These are phyloP conservation scores for Meandrina meandrites DNA, from an alignment of 92 coral and sea anemone species.

Conservation along the genomic window DNA sequence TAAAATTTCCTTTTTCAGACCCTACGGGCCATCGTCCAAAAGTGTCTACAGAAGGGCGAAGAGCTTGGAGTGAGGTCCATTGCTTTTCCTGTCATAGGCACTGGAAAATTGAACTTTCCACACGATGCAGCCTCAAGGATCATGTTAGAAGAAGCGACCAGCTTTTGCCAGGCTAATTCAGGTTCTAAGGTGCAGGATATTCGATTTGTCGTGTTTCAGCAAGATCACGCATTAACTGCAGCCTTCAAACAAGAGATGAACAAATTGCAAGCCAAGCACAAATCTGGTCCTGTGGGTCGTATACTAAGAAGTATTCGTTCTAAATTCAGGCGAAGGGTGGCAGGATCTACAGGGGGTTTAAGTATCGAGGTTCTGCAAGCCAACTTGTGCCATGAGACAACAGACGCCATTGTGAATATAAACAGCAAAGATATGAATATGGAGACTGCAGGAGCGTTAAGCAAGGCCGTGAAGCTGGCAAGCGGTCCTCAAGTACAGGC, in stretches of 20 bases:
- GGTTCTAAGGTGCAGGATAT: slow-evolving; percentile 57
- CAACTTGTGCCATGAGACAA: slow-evolving; percentile 41
- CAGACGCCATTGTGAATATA: slow-evolving; percentile 79
- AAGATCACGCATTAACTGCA: slow-evolving; percentile 58
- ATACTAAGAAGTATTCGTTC: neutral
- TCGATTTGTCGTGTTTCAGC: slow-evolving; percentile 75
- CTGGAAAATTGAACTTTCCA: slow-evolving; percentile 74
- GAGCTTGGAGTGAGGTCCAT: slow-evolving; percentile 48
- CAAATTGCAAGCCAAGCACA: neutral
- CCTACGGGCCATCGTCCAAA: slow-evolving; percentile 52
- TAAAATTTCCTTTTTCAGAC: slow-evolving; percentile 18
- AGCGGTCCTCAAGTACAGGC: slow-evolving; percentile 23
- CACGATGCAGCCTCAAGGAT: slow-evolving; percentile 57
- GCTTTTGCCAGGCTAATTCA: slow-evolving; percentile 43
- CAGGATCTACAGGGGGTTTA: neutral
- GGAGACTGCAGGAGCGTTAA: slow-evolving; percentile 62
- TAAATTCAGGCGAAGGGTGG: neutral
- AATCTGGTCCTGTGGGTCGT: neutral
- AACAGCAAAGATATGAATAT: slow-evolving; percentile 61
- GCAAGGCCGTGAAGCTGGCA: slow-evolving; percentile 54
- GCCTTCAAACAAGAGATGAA: slow-evolving; percentile 72
- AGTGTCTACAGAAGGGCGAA: slow-evolving; percentile 54
- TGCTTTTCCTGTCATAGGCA: slow-evolving; percentile 86
- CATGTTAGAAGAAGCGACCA: slow-evolving; percentile 64
- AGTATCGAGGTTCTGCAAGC: slow-evolving; percentile 36